Evolutionary conservation across 2,797 vertebrate genomes (phyloP).

Genomic region (Diglossa cyanea): DNA sequence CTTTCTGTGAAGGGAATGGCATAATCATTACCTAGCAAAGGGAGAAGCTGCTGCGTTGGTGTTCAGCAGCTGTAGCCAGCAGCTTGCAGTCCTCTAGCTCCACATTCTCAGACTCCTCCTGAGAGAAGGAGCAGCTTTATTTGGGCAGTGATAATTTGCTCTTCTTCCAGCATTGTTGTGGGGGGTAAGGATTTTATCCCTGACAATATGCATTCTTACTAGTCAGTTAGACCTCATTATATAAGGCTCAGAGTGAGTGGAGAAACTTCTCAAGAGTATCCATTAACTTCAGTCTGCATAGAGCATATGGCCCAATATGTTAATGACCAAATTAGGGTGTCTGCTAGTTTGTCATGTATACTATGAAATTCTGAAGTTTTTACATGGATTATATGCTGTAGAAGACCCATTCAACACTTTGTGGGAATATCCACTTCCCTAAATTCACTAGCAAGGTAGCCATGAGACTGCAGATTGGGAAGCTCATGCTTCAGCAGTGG

Average conservation of each 20-base stretch:
- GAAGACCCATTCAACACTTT: neutral
- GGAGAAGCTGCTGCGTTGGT: neutral
- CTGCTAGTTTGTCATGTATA: neutral
- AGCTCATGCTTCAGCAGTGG: neutral
- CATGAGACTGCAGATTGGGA: neutral
- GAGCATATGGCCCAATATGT: neutral
- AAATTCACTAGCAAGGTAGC: neutral
- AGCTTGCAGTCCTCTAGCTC: neutral
- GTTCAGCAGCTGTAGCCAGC: neutral
- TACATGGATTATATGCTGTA: neutral
- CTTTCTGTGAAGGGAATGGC: constrained; percentile 4
- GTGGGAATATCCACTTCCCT: neutral
- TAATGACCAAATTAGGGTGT: neutral
- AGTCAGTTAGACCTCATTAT: neutral
- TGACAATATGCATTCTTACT: neutral
- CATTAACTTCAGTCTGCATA: neutral
- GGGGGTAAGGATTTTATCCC: neutral
- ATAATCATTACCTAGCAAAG: constrained; percentile 29
- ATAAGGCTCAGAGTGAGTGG: neutral
- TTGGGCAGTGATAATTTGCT: neutral
- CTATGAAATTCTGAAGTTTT: neutral
- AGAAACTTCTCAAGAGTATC: neutral
- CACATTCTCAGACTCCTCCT: neutral
- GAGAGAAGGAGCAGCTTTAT: neutral
- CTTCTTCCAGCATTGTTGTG: neutral